A percentile compares a stretch with the other conserved stretches of the same genome.
Evolutionary conservation across 2,888 invertebrate genomes (phyloP).

Genomic region (Tenthredo notha): DNA sequence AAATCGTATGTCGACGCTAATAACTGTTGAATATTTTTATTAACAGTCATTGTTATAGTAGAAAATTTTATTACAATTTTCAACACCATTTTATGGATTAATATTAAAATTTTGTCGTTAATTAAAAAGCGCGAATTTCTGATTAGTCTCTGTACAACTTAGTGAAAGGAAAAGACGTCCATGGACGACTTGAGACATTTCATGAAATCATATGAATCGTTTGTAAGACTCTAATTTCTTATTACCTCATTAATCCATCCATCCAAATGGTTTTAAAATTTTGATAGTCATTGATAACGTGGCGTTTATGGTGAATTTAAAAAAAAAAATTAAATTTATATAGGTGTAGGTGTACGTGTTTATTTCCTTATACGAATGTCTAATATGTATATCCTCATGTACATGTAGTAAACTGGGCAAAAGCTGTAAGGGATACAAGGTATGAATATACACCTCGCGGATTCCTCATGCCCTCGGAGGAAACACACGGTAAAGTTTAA

Average conservation of each 20-base stretch:
- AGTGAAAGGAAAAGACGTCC: not conserved
- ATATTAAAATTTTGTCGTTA: not conserved
- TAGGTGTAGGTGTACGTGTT: not conserved
- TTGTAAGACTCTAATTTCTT: not conserved
- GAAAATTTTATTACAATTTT: not conserved
- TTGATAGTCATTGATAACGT: not conserved
- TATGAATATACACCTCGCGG: not conserved
- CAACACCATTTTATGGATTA: not conserved
- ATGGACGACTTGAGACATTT: not conserved
- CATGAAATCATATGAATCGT: not conserved
- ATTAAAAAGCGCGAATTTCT: not conserved
- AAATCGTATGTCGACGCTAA: not conserved
- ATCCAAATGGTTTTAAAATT: not conserved
- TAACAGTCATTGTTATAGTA: not conserved
- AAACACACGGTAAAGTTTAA: conserved; percentile 39
- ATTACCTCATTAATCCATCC: not conserved
- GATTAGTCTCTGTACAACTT: not conserved
- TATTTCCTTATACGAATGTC: not conserved
- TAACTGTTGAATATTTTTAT: not conserved
- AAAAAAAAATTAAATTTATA: not conserved
- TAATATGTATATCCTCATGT: not conserved
- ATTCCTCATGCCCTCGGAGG: conserved; percentile 5
- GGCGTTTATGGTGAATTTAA: not conserved
- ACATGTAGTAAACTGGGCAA: not conserved
- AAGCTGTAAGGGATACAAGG: not conserved